Conservation (phyloP, 2,888 invertebrate species). For the Mermis nigrescens region DNA sequence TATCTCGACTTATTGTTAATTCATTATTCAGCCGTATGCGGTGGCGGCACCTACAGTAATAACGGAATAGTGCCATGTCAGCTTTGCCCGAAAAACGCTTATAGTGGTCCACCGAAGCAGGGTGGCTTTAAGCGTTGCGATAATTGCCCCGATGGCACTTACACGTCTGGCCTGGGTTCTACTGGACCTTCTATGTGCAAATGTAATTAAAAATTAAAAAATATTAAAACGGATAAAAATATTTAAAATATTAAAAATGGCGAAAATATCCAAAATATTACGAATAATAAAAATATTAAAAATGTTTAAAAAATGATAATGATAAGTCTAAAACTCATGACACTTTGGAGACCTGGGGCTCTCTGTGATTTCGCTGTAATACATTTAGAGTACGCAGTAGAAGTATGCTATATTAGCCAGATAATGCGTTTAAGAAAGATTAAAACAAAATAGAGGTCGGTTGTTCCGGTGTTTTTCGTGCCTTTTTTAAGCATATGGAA, state of each 20-base stretch:
- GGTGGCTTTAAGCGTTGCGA: constrained; percentile 44
- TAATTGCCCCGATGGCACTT: constrained; percentile 46
- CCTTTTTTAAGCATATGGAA: too few relatives aligned
- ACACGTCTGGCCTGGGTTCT: constrained; percentile 34
- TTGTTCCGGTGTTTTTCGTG: too few relatives aligned
- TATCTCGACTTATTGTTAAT: too few relatives aligned
- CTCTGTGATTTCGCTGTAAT: too few relatives aligned
- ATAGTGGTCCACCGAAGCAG: constrained; percentile 32
- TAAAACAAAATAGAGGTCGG: too few relatives aligned
- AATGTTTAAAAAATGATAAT: too few relatives aligned
- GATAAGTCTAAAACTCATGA: neutral
- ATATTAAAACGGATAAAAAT: neutral
- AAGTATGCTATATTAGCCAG: too few relatives aligned
- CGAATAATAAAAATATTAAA: neutral
- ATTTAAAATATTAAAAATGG: too few relatives aligned
- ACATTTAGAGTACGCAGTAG: too few relatives aligned
- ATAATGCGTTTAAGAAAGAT: too few relatives aligned
- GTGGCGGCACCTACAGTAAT: constrained; percentile 82
- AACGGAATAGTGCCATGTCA: constrained; percentile 81
- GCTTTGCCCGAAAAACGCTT: constrained; percentile 80
- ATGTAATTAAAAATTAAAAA: constrained; percentile 24
- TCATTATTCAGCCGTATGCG: constrained; percentile 51
- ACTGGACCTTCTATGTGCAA: constrained; percentile 34
- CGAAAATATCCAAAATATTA: neutral
- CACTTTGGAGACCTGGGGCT: too few relatives aligned